Conservation (phyloP, 2,797 vertebrate genomes). For the Phoxinus dragarum region DNA sequence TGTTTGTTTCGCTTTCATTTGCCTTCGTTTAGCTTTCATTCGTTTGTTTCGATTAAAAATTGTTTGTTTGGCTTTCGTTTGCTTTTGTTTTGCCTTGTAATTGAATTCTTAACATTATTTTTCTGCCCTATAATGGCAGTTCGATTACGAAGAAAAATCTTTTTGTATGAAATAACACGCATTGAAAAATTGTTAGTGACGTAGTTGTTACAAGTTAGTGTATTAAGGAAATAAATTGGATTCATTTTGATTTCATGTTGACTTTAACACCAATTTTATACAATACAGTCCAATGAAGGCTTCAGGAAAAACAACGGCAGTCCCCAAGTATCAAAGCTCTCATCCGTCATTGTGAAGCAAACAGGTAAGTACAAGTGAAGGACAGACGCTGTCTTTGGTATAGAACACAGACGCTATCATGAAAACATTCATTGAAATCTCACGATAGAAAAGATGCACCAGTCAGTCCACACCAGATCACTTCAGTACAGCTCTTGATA, state of each 20-base stretch:
- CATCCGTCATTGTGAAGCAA: constrained; percentile 65
- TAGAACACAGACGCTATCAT: constrained; percentile 76
- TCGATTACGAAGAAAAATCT: not conserved
- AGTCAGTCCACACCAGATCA: constrained; percentile 79
- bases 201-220: too few species aligned
- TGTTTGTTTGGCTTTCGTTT: not conserved
- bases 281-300: constrained; percentile 39
- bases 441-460: constrained; percentile 73
- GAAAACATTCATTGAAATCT: constrained; percentile 73
- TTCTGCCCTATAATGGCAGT: not conserved
- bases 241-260: constrained; percentile 29
- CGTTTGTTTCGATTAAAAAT: not conserved
- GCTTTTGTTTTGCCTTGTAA: not conserved
- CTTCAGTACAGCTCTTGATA: constrained; percentile 80
- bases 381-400: constrained; percentile 87
- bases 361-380: constrained; percentile 67
- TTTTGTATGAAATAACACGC: not conserved
- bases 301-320: constrained; percentile 35
- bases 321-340: constrained; percentile 53
- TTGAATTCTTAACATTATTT: not conserved
- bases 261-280: constrained; percentile 12
- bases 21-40: not conserved
- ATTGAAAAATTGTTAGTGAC: not conserved
- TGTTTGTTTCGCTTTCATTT: not conserved
- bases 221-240: constrained; percentile 7